Percentiles rank a stretch among this genome's conserved stretches.
phyloP scores from a whole-genome alignment of 2,113 vertebrate genomes.

The Cettia cetti region DNA sequence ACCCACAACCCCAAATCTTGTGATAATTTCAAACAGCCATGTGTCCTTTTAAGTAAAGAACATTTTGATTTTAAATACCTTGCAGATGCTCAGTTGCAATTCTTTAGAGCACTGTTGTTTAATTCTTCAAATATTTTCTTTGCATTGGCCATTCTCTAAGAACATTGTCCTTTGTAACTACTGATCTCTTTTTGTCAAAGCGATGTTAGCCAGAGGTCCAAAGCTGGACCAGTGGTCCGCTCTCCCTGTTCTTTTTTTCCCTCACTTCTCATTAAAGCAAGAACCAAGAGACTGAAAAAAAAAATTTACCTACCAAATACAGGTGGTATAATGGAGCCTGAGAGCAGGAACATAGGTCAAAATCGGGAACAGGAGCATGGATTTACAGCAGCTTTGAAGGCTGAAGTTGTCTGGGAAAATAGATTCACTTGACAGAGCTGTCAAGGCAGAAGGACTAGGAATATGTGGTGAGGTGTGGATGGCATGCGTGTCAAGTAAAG shows the following conservation, averaged over 20 bases:
- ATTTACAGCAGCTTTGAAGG: background rate
- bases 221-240: background rate
- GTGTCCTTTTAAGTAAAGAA: background rate
- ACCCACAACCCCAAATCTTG: background rate
- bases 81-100: background rate
- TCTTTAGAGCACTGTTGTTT: background rate
- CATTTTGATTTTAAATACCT: background rate
- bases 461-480: background rate
- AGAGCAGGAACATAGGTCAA: background rate
- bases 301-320: background rate
- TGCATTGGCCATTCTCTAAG: background rate
- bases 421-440: background rate
- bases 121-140: background rate
- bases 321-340: background rate
- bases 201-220: background rate
- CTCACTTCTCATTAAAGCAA: background rate
- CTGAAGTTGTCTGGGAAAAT: background rate
- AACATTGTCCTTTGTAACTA: background rate
- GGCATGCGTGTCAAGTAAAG: background rate
- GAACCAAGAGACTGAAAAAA: background rate
- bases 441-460: background rate
- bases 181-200: background rate
- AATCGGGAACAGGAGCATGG: background rate
- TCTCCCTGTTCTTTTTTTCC: background rate
- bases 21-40: background rate